Base-by-base conservation (phyloP, 2,797 vertebrate species). In the Danio albolineatus region DNA sequence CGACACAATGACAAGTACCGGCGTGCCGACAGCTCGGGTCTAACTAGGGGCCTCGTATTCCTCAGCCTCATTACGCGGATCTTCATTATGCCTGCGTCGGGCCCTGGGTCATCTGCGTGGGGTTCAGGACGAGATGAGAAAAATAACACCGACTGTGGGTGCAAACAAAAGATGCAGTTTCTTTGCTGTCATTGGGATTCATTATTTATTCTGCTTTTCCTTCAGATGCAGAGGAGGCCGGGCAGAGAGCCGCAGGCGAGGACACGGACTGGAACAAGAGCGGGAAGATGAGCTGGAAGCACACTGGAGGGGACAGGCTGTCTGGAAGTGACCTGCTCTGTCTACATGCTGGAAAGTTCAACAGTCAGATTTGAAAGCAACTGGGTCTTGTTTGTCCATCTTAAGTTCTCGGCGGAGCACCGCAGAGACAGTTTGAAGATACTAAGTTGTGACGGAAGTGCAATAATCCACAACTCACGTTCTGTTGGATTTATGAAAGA, bases 151-250 rank as follows among this genome's bases (percentile, higher is more conserved):
- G 86, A 44, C 17, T 82, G 86, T 1, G 43, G 80, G 39, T 72
- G 64, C 51, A 69, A 83, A 78, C 84, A 82, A 88, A 84, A 85
- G 70, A 54, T 17, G 49, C 12, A 16, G 78, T 82, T 86, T 87
- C 77, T 81, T 74, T 2, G 13, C 46, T 14, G 36, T 78, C 60
- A 61, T 53, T 13, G 56, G 38, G 59, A 89, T 90, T 79, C 87
- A 90, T 92, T 85, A 91, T 90, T 90, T 76, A 90, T 74, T 57
- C 53, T 83, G 60, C 84, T 85, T 56, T 54, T 86, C 51, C 84
- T 86, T 85, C 78, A 78, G 48, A 82, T 82, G 75, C 82, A 84
- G 85, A 84, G 74, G 71, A 81, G 78, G 43, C 36, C 14, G 3
- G 73, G 51, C 51, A 44, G 77, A 71, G 74, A 57, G 48, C 70